Conservation (phyloP, 2,888 invertebrate species). For the Eumacrocentrus americanus region DNA sequence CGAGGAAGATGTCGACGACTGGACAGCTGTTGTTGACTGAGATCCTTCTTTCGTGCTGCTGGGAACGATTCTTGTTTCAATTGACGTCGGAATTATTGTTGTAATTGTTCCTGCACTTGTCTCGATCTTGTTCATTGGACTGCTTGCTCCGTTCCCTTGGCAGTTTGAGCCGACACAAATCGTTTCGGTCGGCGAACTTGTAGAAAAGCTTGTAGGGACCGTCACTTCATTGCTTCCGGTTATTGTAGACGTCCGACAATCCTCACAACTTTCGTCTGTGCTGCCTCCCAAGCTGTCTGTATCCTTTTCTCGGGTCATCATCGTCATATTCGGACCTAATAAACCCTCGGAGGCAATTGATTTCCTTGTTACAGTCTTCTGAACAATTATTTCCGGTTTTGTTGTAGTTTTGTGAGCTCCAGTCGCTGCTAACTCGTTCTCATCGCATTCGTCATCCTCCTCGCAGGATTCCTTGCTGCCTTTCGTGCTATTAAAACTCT, state of each 20-base stretch:
- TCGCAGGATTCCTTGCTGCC: background rate
- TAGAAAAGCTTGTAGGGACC: background rate
- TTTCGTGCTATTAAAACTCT: background rate
- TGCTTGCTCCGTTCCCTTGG: background rate
- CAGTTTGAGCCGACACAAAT: too few species aligned
- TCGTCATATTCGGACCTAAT: background rate
- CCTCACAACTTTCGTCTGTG: background rate
- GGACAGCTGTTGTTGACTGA: background rate
- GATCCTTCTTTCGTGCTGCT: too few species aligned
- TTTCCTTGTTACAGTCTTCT: background rate
- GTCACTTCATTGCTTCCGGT: background rate
- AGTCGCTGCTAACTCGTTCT: background rate
- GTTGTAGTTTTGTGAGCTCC: background rate
- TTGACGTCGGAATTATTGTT: too few species aligned
- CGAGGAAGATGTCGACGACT: background rate
- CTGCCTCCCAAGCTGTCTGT: background rate
- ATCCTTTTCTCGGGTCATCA: background rate
- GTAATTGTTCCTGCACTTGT: background rate
- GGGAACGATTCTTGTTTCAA: too few species aligned
- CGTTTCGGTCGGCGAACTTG: too few species aligned
- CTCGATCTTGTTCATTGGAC: background rate
- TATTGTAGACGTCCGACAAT: background rate
- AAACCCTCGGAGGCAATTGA: background rate
- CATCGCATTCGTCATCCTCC: background rate
- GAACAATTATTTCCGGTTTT: background rate